Evolutionary conservation across 1,140 invertebrate genomes (phyloP).

Genomic region (Popillia japonica): DNA sequence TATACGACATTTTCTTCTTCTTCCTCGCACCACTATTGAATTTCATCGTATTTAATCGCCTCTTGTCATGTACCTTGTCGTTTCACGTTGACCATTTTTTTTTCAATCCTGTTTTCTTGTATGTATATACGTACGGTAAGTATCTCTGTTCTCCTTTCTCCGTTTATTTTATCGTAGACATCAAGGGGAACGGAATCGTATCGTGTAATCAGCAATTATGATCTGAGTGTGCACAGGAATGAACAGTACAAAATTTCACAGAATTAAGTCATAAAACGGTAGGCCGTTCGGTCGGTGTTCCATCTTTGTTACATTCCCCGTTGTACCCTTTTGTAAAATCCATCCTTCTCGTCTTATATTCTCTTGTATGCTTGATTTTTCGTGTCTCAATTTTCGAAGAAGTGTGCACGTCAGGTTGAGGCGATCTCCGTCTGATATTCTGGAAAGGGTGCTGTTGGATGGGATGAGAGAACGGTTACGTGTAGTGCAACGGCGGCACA

Average conservation of each 20-base stretch:
- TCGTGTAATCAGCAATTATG: conserved; percentile 35
- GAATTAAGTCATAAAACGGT: conserved; percentile 33
- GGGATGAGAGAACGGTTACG: neutral
- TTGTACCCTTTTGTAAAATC: neutral
- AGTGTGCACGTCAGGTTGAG: neutral
- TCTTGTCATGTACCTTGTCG: neutral
- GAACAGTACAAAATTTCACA: conserved; percentile 29
- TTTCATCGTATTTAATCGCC: too few relatives aligned
- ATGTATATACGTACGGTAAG: neutral
- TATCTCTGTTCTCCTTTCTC: neutral
- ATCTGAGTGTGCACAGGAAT: neutral
- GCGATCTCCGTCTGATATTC: neutral
- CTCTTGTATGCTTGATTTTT: neutral
- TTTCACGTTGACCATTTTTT: neutral
- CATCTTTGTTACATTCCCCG: neutral
- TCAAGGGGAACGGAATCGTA: conserved; percentile 28
- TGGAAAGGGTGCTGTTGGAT: neutral
- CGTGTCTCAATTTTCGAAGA: neutral
- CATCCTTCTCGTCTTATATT: neutral
- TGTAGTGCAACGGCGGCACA: neutral
- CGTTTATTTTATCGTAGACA: conserved; percentile 27
- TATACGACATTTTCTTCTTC: neutral
- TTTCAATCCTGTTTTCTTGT: neutral
- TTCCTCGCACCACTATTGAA: neutral
- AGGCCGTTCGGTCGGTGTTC: conserved; percentile 9